Base-by-base conservation (phyloP, 2,797 vertebrate species). In the Graptemys geographica region DNA sequence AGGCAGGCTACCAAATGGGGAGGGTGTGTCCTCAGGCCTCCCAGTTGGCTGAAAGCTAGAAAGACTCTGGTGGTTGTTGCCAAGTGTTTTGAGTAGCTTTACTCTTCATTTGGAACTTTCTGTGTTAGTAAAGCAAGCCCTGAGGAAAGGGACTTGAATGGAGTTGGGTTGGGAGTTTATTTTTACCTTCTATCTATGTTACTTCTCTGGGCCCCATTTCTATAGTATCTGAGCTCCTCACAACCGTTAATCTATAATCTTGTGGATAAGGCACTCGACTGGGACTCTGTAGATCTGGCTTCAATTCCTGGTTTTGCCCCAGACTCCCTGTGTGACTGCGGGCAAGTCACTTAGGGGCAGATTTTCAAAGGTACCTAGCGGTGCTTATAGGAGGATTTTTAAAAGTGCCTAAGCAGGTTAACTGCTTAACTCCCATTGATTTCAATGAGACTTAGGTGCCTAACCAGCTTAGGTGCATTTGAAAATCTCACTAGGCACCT, bases 41-140 rank as follows among this genome's bases (percentile, higher is more conserved):
- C 62, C 27, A 49, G 19, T 7, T 31, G 44, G 11, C 33, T 65
- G 51, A 59, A 16, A 91, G 8, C 19, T n/a, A 59, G 55, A 33
- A 80, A 80, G 59, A n/a, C 9, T 92, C 27, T 10, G 2, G 1
- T 69, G 37, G 23, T n/a, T 78, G 7, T 21, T 80, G 44, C 9
- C 31, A 82, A 10, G 31, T 79, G 90, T 91, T 93, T 44, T 84
- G 41, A 83, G 8, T 11, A 59, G 8, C 13, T 89, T 79, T 37
- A 72, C 5, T 37, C 65, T 72, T 72, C 65, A 6, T 57, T 90
- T 53, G 21, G 86, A 31, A 31, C 4, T 56, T 92, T 87, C 10
- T 84, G 41, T 41, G n/a, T 41, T 23, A 23, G 65, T 23, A 23
- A 72, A 41, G 19, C 23, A 37, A 41, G n/a, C n/a, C 65, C 65